phyloP scores from a whole-genome alignment of 2,113 vertebrate genomes.

The Chloebia gouldiae region DNA sequence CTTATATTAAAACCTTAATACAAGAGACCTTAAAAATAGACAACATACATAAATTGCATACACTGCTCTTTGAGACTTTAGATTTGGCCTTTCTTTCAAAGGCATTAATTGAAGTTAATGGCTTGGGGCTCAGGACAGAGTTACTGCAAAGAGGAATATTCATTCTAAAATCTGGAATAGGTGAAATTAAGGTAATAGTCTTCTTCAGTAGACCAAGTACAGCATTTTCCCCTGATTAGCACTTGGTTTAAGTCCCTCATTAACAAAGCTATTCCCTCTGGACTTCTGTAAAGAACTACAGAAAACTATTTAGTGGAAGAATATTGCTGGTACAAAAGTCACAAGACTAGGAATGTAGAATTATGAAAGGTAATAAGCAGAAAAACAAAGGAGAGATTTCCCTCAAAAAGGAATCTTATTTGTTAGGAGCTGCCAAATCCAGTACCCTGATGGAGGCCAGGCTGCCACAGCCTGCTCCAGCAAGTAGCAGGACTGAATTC shows the following conservation, averaged over 20 bases:
- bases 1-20: not conserved
- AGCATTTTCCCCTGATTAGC: not conserved
- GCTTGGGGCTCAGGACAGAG: not conserved
- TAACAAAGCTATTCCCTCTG: not conserved
- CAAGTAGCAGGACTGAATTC: not conserved
- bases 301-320: not conserved
- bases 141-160: not conserved
- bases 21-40: not conserved
- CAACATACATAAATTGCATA: not conserved
- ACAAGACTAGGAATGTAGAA: not conserved
- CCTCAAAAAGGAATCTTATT: not conserved
- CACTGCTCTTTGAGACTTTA: not conserved
- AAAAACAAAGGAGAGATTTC: not conserved
- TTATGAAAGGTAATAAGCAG: not conserved
- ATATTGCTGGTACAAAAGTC: not conserved
- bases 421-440: not conserved
- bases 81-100: not conserved
- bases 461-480: not conserved
- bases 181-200: not conserved
- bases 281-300: not conserved
- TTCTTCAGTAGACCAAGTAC: not conserved
- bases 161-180: not conserved
- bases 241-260: not conserved
- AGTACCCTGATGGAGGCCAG: fast-evolving
- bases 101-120: not conserved